These are phyloP conservation scores for Ceyx melanurus DNA, from an alignment of 2,113 vertebrate genomes.

Conservation along the genomic window DNA sequence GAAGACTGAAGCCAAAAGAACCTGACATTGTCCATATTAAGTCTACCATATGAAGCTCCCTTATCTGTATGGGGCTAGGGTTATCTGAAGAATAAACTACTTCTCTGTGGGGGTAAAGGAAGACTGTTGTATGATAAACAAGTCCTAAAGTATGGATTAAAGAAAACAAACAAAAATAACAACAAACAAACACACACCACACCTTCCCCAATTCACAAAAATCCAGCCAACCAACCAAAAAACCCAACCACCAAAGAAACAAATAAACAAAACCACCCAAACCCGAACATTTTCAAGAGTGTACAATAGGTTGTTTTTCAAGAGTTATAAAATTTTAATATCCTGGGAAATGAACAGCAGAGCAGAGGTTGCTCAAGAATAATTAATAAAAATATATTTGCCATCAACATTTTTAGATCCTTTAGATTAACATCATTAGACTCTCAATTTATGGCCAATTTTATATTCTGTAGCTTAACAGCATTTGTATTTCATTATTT, in stretches of 20 bases:
- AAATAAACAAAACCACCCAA: background rate
- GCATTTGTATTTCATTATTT: background rate
- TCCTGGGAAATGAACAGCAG: background rate
- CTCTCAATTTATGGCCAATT: background rate
- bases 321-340: background rate
- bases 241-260: too few species aligned
- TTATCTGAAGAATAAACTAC: background rate
- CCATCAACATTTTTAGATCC: background rate
- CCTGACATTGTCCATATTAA: background rate
- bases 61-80: background rate
- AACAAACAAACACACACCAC: too few species aligned
- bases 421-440: background rate
- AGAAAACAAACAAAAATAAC: too few species aligned
- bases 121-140: background rate
- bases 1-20: background rate
- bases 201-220: too few species aligned
- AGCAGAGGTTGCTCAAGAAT: background rate
- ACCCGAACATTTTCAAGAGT: background rate
- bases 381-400: background rate
- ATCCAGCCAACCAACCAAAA: too few species aligned
- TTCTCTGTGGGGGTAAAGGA: background rate
- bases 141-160: background rate
- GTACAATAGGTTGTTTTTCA: background rate
- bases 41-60: background rate
- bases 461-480: background rate